phyloP scores from a whole-genome alignment of 2,888 invertebrate genomes.

The Apamea crenata region DNA sequence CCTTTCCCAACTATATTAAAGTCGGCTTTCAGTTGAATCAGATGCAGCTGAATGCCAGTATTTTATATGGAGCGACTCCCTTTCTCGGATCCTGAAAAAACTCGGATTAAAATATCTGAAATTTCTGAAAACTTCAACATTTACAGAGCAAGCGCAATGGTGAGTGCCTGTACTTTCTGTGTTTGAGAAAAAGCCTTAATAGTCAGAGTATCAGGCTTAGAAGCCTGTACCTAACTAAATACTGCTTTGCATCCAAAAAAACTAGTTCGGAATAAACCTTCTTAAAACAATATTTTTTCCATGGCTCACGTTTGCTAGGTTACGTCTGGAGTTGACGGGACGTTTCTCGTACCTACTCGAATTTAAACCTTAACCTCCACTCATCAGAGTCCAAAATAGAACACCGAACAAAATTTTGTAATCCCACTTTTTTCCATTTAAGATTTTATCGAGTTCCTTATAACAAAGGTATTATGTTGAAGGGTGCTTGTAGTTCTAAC shows the following conservation, averaged over 20 bases:
- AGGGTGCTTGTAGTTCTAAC: constrained; percentile 50
- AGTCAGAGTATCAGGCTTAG: not conserved
- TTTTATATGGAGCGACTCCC: not conserved
- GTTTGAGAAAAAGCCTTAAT: not conserved
- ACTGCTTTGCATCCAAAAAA: not conserved
- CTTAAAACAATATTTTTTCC: constrained; percentile 27
- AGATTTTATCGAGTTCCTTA: constrained; percentile 65
- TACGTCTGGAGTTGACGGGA: constrained; percentile 67
- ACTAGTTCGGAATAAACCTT: constrained; percentile 46
- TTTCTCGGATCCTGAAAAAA: not conserved
- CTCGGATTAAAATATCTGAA: not conserved
- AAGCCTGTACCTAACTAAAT: not conserved
- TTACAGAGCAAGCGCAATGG: not conserved
- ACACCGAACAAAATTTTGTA: constrained; percentile 24
- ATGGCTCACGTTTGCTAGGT: constrained; percentile 50
- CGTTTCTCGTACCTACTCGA: constrained; percentile 36
- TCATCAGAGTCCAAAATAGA: constrained; percentile 18
- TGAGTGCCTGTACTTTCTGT: not conserved
- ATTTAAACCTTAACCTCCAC: constrained; percentile 31
- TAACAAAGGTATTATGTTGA: constrained; percentile 59
- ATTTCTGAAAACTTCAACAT: not conserved
- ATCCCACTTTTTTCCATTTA: constrained; percentile 61
- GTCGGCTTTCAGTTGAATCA: too few relatives aligned
- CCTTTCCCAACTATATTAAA: not conserved
- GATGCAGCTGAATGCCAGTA: not conserved